A percentile compares a stretch with the other conserved stretches of the same genome.
phyloP scores from a whole-genome alignment of 1,140 invertebrate genomes.

The Scaptomyza pallida region DNA sequence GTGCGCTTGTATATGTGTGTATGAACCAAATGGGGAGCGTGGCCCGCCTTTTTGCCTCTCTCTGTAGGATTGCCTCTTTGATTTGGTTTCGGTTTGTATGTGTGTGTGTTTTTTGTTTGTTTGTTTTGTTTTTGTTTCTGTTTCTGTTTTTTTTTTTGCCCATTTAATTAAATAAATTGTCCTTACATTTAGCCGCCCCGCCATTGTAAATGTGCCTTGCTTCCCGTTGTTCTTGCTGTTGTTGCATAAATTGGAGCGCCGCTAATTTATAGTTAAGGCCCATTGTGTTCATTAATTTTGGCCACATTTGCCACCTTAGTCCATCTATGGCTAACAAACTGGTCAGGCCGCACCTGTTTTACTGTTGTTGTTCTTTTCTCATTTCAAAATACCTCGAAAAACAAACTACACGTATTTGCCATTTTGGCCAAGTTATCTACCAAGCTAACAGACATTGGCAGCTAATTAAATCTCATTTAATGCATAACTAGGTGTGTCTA shows the following conservation, averaged over 20 bases:
- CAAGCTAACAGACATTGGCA: slow-evolving; percentile 18
- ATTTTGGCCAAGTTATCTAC: slow-evolving; percentile 23
- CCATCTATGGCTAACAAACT: neutral
- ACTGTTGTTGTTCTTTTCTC: neutral
- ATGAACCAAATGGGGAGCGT: slow-evolving; percentile 17
- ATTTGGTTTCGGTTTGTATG: slow-evolving; percentile 28
- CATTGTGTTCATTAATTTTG: slow-evolving; percentile 75
- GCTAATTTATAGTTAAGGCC: slow-evolving; percentile 76
- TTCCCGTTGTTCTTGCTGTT: slow-evolving; percentile 13
- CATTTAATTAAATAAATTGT: slow-evolving; percentile 83
- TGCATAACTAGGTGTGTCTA: slow-evolving; percentile 5
- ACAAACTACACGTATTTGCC: slow-evolving; percentile 3
- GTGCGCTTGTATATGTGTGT: neutral
- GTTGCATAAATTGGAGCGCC: slow-evolving; percentile 69
- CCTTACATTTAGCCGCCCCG: slow-evolving; percentile 58
- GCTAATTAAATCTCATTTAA: slow-evolving; percentile 19
- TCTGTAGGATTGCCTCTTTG: slow-evolving; percentile 8
- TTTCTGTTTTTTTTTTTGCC: slow-evolving; percentile 50
- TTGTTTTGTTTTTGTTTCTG: slow-evolving; percentile 29
- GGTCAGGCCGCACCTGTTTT: slow-evolving; percentile 26
- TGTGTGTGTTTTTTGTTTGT: slow-evolving; percentile 21
- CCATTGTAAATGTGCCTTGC: slow-evolving; percentile 36
- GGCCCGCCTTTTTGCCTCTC: slow-evolving; percentile 51
- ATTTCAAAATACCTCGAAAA: slow-evolving; percentile 2
- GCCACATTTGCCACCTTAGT: slow-evolving; percentile 41